A percentile compares a stretch with the other conserved stretches of the same genome.
Evolutionary conservation across 2,113 vertebrate species (phyloP).

Genomic region (Bombycilla garrulus): DNA sequence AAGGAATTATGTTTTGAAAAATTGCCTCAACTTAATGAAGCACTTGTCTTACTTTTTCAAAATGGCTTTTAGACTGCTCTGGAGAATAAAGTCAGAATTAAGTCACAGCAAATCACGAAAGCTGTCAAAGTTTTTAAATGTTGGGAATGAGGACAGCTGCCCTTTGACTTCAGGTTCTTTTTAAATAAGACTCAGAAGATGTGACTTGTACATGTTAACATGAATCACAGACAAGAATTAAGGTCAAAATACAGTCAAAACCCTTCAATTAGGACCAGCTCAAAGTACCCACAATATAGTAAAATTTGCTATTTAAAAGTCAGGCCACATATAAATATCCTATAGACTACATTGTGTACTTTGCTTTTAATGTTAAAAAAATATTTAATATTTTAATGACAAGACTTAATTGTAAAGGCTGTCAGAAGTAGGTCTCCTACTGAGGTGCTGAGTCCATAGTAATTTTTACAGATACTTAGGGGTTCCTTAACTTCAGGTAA

Average conservation of each 20-base stretch:
- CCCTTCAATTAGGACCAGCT: background rate
- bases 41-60: constrained; percentile 8
- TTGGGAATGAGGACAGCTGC: background rate
- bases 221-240: background rate
- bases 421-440: background rate
- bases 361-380: background rate
- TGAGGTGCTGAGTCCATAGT: background rate
- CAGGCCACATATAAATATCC: background rate
- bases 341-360: background rate
- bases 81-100: background rate
- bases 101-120: background rate
- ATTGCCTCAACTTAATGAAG: background rate
- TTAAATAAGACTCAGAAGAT: background rate
- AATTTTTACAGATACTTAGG: background rate
- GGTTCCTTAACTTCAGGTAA: background rate
- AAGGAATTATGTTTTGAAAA: constrained; percentile 18
- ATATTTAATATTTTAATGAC: background rate
- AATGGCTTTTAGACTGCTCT: background rate
- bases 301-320: background rate
- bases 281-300: background rate
- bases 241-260: background rate
- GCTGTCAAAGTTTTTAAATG: background rate
- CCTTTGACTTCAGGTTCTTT: background rate
- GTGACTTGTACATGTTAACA: background rate
- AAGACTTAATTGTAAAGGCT: background rate